Evolutionary conservation across 2,797 vertebrate genomes (phyloP), one percentile per base, ranked within the genome.

Genomic region (Micromesistius poutassou): DNA sequence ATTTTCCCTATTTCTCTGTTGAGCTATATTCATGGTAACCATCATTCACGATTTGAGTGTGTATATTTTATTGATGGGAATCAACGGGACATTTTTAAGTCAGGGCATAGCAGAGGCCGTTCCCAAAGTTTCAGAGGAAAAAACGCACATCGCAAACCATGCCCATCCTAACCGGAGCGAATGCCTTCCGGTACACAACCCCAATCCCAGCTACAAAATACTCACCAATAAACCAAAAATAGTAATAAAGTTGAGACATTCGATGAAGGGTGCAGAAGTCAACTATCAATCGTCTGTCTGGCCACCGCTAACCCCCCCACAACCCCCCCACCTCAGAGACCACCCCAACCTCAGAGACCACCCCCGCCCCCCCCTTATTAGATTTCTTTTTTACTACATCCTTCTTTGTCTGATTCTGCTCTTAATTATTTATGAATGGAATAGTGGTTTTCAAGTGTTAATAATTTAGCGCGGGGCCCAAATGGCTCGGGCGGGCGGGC

Each of bases 381-480:
- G 36, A 22, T 55, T 19, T 55, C 5, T 55, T 50, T 76, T 82
- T 80, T 91, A 84, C 78, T 70, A 22, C 85, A 86, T 91, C 85
- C 83, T 81, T 82, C 79, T 87, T 89, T 89, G 82, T 86, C 85
- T 90, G 87, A 85, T 88, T 80, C 84, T 86, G 80, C 85, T 88
- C 76, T 95, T 86, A 95, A 96, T 96, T 94, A 96, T 96, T 95
- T 90, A 96, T 93, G 88, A 95, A 91, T 86, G 89, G 92, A 95
- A 94, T 92, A 93, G 91, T 91, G 91, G 89, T 95, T 96, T 92
- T 90, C 81, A 78, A 91, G 82, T 89, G 89, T 96, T 94, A 95
- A 95, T 95, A 95, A 96, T 96, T 94, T 88, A 96, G 85, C 82
- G 77, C 86, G 92, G 87, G 91, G 84, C 66, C 28, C 90, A 86